Evolutionary conservation across 2,797 vertebrate genomes (phyloP).

Genomic region (Phrynocephalus vlangalii): DNA sequence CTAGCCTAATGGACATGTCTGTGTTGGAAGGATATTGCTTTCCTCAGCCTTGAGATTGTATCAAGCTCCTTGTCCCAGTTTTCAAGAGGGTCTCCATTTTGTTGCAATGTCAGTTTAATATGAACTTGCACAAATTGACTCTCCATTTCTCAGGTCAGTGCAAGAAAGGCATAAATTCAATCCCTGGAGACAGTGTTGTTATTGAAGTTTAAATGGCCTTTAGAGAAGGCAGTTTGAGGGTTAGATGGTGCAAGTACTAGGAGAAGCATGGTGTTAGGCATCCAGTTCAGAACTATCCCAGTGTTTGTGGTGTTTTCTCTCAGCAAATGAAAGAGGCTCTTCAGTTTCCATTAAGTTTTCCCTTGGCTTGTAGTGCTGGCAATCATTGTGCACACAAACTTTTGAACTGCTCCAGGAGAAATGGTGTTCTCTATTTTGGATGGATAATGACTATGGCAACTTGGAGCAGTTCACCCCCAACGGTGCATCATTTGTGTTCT

Average conservation of each 20-base stretch:
- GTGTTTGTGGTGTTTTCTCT: neutral
- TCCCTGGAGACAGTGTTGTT: neutral
- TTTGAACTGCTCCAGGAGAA: neutral
- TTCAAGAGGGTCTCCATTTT: neutral
- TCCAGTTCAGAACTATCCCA: neutral
- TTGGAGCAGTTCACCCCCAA: too few species aligned
- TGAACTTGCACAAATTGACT: neutral
- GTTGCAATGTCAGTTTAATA: neutral
- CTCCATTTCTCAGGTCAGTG: slow-evolving; percentile 6
- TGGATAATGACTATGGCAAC: too few species aligned
- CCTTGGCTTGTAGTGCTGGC: neutral
- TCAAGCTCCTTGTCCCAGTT: neutral
- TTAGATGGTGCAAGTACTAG: slow-evolving; percentile 13
- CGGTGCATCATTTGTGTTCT: too few species aligned
- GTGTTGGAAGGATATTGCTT: neutral
- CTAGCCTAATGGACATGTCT: neutral
- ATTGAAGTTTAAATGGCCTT: slow-evolving; percentile 3
- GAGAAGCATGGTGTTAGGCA: slow-evolving; percentile 9
- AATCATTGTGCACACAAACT: neutral
- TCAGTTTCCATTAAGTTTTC: neutral
- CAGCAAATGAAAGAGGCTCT: neutral
- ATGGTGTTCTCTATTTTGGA: neutral
- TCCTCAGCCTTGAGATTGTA: neutral
- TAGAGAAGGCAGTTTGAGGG: slow-evolving; percentile 3
- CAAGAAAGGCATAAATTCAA: slow-evolving; percentile 2